Evolutionary conservation across 2,113 vertebrate genomes (phyloP).

Genomic region (Malurus melanocephalus): DNA sequence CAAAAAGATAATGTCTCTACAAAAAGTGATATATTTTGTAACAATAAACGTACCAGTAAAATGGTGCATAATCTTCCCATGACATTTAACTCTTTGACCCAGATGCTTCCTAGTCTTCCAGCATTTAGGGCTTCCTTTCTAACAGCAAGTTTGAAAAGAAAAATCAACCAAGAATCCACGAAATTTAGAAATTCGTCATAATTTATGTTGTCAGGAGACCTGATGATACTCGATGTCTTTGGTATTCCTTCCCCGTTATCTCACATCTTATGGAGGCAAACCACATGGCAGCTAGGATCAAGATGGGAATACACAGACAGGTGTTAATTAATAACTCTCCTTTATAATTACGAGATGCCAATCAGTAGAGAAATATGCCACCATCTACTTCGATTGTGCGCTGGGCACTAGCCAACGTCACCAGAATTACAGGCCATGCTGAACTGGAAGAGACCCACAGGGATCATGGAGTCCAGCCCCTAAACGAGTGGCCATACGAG

Average conservation of each 20-base stretch:
- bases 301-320: background rate
- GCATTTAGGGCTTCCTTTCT: background rate
- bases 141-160: background rate
- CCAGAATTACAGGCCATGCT: background rate
- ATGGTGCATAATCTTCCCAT: background rate
- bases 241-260: background rate
- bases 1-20: background rate
- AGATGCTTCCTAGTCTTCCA: background rate
- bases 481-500: background rate
- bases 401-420: background rate
- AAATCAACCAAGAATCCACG: background rate
- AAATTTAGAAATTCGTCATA: rapidly evolving
- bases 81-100: no score
- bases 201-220: background rate
- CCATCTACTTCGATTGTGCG: rapidly evolving
- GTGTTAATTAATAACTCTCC: background rate
- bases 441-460: no score
- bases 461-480: background rate
- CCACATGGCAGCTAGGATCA: background rate
- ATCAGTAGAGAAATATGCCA: background rate
- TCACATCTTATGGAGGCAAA: background rate
- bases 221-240: no score
- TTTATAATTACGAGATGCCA: background rate
- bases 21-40: background rate
- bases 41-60: background rate